Conservation (phyloP, 2,113 vertebrate species). For the Actenoides lindsayi region DNA sequence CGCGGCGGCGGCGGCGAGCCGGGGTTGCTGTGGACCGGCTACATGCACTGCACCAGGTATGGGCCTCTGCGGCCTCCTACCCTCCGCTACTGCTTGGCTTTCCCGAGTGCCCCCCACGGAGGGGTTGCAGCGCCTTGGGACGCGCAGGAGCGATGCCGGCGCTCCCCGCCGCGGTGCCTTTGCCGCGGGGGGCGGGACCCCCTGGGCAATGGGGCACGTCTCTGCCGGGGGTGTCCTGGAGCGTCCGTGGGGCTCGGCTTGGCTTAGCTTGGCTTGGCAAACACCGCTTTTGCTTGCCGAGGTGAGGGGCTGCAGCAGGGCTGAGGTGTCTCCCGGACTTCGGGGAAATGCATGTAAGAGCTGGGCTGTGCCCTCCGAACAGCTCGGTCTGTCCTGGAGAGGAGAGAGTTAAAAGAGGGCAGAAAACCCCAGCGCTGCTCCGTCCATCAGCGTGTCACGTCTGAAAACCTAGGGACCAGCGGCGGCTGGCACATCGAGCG, state of each 20-base stretch:
- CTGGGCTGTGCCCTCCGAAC: not conserved
- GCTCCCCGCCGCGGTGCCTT: not conserved
- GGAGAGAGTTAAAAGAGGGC: not conserved
- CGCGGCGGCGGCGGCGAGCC: rapidly evolving
- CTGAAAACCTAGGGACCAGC: rapidly evolving
- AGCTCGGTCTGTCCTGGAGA: rapidly evolving
- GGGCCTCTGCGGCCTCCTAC: not conserved
- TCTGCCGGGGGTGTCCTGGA: no score
- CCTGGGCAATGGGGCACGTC: no score
- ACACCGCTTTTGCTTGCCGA: not conserved
- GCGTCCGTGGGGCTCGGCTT: not conserved
- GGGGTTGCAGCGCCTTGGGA: not conserved
- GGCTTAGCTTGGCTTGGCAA: not conserved
- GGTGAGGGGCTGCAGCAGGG: not conserved
- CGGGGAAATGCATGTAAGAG: rapidly evolving
- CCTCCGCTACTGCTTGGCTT: no score
- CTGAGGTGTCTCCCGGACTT: rapidly evolving
- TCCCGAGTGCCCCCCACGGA: rapidly evolving
- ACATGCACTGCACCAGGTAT: slow-evolving; percentile 7
- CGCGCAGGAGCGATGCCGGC: no score
- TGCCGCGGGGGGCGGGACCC: not conserved
- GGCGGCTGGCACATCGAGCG: rapidly evolving
- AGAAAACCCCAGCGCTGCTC: not conserved
- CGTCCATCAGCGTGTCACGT: rapidly evolving
- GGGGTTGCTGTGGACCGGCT: rapidly evolving